These are phyloP conservation scores for Lepus americanus DNA, from an alignment of 2,113 vertebrate species.

Conservation along the genomic window DNA sequence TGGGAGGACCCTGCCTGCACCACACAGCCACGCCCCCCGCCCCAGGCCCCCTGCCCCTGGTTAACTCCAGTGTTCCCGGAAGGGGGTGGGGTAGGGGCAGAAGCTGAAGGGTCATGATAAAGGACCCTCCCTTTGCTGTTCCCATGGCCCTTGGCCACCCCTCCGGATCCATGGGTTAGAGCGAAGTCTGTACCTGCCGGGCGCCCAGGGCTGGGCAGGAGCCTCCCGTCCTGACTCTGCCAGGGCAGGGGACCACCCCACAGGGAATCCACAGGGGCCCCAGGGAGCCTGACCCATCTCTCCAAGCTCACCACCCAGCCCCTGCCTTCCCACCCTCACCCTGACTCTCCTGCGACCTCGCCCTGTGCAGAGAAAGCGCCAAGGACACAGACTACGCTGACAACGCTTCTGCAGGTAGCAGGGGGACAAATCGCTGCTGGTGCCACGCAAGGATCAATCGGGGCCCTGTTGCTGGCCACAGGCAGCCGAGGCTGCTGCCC, in stretches of 20 bases:
- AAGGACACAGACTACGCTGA: neutral
- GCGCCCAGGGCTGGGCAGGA: neutral
- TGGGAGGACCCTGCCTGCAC: constrained; percentile 37
- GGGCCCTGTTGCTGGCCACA: neutral
- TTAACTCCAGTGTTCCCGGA: neutral
- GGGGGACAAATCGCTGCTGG: neutral
- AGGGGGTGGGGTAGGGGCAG: neutral
- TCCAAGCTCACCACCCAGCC: neutral
- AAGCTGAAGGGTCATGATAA: rapidly evolving
- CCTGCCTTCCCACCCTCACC: rapidly evolving
- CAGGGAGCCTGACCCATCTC: neutral
- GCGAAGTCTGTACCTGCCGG: rapidly evolving
- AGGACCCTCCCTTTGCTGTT: neutral
- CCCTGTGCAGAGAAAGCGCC: neutral
- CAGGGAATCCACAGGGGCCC: neutral
- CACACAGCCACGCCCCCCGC: neutral
- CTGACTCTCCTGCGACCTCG: rapidly evolving
- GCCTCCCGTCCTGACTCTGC: too few relatives aligned
- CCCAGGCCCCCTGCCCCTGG: neutral
- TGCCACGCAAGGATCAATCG: rapidly evolving
- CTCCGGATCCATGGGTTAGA: rapidly evolving
- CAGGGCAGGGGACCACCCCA: rapidly evolving
- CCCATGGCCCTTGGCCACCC: rapidly evolving
- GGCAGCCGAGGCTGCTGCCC: neutral
- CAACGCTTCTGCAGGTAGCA: neutral